phyloP scores from a whole-genome alignment of 2,113 vertebrate species.

The Hypomesus transpacificus region DNA sequence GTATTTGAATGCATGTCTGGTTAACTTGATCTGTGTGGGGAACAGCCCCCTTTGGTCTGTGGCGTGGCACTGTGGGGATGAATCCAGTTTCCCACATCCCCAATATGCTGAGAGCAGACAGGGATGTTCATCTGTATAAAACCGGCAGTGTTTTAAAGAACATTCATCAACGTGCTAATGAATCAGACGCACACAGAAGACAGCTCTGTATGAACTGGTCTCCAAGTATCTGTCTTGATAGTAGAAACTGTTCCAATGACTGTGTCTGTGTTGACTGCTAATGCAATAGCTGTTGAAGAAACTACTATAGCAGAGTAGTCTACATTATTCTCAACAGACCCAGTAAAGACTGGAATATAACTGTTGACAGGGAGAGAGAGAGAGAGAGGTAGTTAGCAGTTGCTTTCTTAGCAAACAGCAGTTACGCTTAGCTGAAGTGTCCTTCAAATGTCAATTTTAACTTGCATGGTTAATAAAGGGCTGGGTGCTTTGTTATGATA shows the following conservation, averaged over 20 bases:
- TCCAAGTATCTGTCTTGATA: slow-evolving; percentile 13
- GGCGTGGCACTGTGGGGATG: slow-evolving; percentile 46
- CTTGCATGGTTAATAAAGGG: slow-evolving; percentile 35
- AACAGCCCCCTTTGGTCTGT: slow-evolving; percentile 39
- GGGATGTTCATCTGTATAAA: slow-evolving; percentile 33
- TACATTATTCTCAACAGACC: no score
- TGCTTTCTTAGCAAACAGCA: slow-evolving; percentile 14
- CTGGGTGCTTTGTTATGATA: slow-evolving; percentile 55
- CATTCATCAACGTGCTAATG: slow-evolving; percentile 43
- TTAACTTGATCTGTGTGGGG: slow-evolving; percentile 36
- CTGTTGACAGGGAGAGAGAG: background rate
- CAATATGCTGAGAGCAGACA: slow-evolving; percentile 24
- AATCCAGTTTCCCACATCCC: slow-evolving; percentile 43
- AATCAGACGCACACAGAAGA: slow-evolving; percentile 19
- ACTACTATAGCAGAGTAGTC: no score
- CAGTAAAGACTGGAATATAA: no score
- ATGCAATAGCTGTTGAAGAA: slow-evolving; percentile 16
- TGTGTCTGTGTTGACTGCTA: slow-evolving; percentile 9
- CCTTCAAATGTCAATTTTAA: slow-evolving; percentile 23
- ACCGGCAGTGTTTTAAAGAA: slow-evolving; percentile 20
- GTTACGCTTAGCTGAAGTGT: slow-evolving; percentile 10
- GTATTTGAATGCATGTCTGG: slow-evolving; percentile 30
- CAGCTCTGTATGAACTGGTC: background rate
- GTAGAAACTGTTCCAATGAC: slow-evolving; percentile 10
- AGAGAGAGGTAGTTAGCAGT: no score